Base-by-base conservation (phyloP, 1,140 invertebrate species). In the Heterodera schachtii region DNA sequence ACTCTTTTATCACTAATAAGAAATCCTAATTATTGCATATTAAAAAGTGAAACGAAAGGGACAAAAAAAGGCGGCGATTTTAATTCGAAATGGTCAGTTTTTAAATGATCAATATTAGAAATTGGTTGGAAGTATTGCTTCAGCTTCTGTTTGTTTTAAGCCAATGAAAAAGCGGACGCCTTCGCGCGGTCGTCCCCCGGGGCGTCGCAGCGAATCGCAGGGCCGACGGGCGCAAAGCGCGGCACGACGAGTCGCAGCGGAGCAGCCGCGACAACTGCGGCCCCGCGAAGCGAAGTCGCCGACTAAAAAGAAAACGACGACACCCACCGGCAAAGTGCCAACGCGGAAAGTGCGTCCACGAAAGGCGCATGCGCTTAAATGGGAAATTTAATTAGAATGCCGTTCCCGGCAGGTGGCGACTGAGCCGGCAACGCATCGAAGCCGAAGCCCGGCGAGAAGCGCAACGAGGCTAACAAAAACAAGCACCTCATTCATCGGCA, bases 151-250 rank as follows among this genome's bases (percentile, higher is more conserved):
- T 67, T 21, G 6, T 77, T 66, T 57, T 21, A 66, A 66, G 44
- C 41, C 47, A 77, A 52, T 57, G 44, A 77, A n/a, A 43, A 52
- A n/a, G 69, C 21, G 76, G 31, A 69, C 76, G 47, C 66, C 76
- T 67, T 78, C 76, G 16, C 76, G 76, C 69, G 76, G 76, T 2
- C 44, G 76, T 46, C 76, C 76, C 5, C 21, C 64, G 9, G 66
- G 66, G 19, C 74, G 49, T n/a, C 57, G n/a, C 47, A 47, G 60
- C 52, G 44, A 71, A 13, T 44, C 47, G 76, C 21, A 78, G 69
- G 21, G 76, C 47, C 46, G 69, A n/a, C 76, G 47, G 31, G 3
- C 76, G 47, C 66, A 78, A 67, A 64, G 66, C 64, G 44, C 64
- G 44, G 16, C 75, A 11, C 19, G 52, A 76, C 7, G 21, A 21